These are phyloP conservation scores for Noctua janthe DNA, from an alignment of 2,888 invertebrate genomes.

Conservation along the genomic window DNA sequence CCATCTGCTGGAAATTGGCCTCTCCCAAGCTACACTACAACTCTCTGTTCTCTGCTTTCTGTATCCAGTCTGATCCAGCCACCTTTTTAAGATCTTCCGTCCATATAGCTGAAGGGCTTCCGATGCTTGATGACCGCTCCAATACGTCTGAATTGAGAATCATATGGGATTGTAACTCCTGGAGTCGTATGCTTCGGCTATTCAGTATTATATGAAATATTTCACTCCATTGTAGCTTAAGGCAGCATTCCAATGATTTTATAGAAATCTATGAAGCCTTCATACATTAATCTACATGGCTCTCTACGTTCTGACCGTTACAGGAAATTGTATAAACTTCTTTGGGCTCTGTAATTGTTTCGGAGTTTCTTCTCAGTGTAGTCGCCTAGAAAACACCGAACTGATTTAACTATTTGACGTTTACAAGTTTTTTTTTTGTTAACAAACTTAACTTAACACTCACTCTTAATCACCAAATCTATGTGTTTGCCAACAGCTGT, in stretches of 20 bases:
- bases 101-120: not conserved
- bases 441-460: not conserved
- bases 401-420: not conserved
- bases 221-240: not conserved
- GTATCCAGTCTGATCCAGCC: not conserved
- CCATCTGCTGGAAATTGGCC: not conserved
- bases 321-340: not conserved
- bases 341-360: not conserved
- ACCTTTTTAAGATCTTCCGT: not conserved
- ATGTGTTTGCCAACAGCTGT: slow-evolving; percentile 74
- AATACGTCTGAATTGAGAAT: not conserved
- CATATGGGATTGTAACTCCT: not conserved
- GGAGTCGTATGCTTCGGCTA: not conserved
- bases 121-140: not conserved
- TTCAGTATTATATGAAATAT: not conserved
- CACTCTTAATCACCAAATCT: not conserved
- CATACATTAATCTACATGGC: not conserved
- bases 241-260: not conserved
- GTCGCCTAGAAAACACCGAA: not conserved
- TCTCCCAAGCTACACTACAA: not conserved
- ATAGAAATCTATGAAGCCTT: not conserved
- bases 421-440: not conserved
- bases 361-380: not conserved
- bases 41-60: not conserved
- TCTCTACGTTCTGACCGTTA: not conserved